phyloP scores from a whole-genome alignment of 2,888 invertebrate species.

The Tanytarsus gracilentus region DNA sequence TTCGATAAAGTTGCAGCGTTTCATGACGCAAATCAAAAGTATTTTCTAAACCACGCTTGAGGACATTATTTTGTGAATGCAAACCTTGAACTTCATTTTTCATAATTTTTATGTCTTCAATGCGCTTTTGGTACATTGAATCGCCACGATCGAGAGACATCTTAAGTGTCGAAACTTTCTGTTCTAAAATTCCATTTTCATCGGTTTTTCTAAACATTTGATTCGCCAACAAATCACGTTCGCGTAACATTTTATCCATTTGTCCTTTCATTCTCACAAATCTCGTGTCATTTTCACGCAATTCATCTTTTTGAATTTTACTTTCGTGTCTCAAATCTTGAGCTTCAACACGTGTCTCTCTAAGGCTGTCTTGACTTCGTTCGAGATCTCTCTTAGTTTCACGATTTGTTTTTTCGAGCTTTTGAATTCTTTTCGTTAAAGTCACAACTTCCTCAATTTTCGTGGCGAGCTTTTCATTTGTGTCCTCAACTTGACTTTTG shows the following conservation, averaged over 20 bases:
- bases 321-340: not conserved
- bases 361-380: not conserved
- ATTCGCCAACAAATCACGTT: not conserved
- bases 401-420: not conserved
- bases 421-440: not conserved
- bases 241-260: not conserved
- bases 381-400: not conserved
- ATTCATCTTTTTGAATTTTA: not conserved
- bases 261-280: not conserved
- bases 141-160: not conserved
- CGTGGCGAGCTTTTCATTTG: not conserved
- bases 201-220: constrained; percentile 6
- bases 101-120: constrained; percentile 56
- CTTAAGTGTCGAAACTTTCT: not conserved
- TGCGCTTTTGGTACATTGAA: constrained; percentile 42
- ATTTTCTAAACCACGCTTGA: constrained; percentile 48
- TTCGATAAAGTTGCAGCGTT: constrained; percentile 55
- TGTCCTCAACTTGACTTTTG: constrained; percentile 7
- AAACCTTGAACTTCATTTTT: constrained; percentile 56
- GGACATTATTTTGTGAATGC: constrained; percentile 45
- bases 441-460: not conserved
- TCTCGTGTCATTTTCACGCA: not conserved
- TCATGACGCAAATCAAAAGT: constrained; percentile 55
- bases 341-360: not conserved
- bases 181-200: not conserved